Evolutionary conservation across 1,140 invertebrate genomes (phyloP).

Genomic region (Drosophila sturtevanti): DNA sequence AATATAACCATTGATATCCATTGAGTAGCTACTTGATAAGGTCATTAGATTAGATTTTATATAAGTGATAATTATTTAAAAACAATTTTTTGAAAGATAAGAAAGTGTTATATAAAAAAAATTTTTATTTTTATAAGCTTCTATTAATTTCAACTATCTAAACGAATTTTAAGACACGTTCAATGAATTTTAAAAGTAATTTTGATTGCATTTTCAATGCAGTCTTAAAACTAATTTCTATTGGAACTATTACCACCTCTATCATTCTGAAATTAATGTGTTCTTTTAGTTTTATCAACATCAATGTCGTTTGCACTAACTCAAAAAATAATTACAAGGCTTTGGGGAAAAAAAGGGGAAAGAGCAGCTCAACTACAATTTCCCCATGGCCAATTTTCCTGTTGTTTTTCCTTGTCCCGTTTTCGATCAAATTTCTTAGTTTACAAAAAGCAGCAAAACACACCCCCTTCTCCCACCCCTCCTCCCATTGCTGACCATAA

Average conservation of each 20-base stretch:
- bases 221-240: neutral
- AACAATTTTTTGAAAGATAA: no score
- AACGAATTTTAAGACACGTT: no score
- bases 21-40: no score
- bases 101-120: no score
- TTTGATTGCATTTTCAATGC: no score
- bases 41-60: no score
- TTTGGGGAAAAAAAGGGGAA: neutral
- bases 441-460: slow-evolving; percentile 41
- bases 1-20: no score
- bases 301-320: slow-evolving; percentile 49
- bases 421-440: slow-evolving; percentile 65
- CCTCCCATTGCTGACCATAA: slow-evolving; percentile 28
- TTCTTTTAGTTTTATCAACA: slow-evolving; percentile 55
- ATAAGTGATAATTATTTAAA: no score
- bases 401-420: neutral
- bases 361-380: neutral
- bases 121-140: no score
- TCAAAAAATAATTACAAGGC: slow-evolving; percentile 58
- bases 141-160: no score
- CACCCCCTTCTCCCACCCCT: neutral
- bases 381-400: neutral
- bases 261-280: slow-evolving; percentile 26
- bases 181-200: no score
- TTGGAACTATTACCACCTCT: neutral